Conservation (phyloP, 92 coral and sea anemone species). For the Epizoanthus illoricatus region DNA sequence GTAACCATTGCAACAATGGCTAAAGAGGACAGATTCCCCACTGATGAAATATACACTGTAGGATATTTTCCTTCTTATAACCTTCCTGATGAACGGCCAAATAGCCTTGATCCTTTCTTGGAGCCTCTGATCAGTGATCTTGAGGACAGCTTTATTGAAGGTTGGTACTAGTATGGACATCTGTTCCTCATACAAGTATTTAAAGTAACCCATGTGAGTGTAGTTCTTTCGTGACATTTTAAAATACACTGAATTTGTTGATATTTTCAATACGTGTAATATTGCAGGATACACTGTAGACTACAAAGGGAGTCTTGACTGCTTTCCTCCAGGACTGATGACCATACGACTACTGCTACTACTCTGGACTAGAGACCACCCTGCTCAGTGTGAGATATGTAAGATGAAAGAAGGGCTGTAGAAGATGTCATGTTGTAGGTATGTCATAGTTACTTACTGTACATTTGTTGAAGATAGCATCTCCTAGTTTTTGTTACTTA, state of each 20-base stretch:
- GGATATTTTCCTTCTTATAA: constrained; percentile 79
- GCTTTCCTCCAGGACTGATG: constrained; percentile 50
- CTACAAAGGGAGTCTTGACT: constrained; percentile 45
- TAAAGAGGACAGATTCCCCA: constrained; percentile 53
- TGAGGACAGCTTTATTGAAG: constrained; percentile 67
- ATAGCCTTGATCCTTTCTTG: constrained; percentile 66
- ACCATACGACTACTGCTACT: constrained; percentile 53
- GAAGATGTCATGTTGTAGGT: constrained; percentile 59
- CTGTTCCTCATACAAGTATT: too few species aligned
- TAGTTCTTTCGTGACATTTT: background rate
- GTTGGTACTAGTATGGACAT: constrained; percentile 10
- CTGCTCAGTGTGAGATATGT: constrained; percentile 69
- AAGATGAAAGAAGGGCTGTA: constrained; percentile 64
- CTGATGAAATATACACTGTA: constrained; percentile 66
- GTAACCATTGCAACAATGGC: constrained; percentile 60
- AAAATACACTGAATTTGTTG: too few species aligned
- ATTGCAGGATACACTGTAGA: constrained; percentile 29
- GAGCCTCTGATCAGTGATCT: constrained; percentile 59
- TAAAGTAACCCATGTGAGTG: background rate
- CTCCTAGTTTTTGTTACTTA: too few species aligned
- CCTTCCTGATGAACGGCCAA: constrained; percentile 66
- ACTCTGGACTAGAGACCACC: constrained; percentile 74
- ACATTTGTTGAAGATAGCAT: too few species aligned
- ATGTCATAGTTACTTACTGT: background rate
- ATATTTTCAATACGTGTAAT: too few species aligned